Conservation (phyloP, 2,888 invertebrate species). For the Lymantria dispar region DNA sequence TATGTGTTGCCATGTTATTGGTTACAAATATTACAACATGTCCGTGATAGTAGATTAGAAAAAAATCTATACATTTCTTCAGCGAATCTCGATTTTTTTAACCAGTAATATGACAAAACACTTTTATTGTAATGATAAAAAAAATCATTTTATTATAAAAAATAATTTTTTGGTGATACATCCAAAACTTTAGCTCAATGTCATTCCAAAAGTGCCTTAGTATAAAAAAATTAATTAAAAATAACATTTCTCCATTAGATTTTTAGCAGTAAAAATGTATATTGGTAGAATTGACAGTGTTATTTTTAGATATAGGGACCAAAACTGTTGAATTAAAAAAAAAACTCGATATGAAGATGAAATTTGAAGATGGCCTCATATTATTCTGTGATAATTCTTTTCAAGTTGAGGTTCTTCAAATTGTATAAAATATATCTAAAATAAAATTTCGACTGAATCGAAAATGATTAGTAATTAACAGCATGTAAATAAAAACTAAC, state of each 20-base stretch:
- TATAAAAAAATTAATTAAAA: constrained; percentile 18
- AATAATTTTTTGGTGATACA: constrained; percentile 47
- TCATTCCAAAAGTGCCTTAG: constrained; percentile 73
- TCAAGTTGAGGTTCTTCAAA: constrained; percentile 78
- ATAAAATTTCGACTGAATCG: constrained; percentile 34
- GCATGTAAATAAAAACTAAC: constrained; percentile 46
- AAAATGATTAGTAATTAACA: constrained; percentile 37
- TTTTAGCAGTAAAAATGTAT: constrained; percentile 44
- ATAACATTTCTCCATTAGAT: constrained; percentile 40
- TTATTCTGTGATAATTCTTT: constrained; percentile 80
- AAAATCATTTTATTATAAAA: constrained; percentile 5
- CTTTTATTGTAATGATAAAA: constrained; percentile 26
- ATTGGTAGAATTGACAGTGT: constrained; percentile 32
- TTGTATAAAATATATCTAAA: constrained; percentile 34
- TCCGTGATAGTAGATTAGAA: constrained; percentile 63
- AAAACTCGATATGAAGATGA: constrained; percentile 17
- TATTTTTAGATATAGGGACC: constrained; percentile 26
- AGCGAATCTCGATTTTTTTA: constrained; percentile 50
- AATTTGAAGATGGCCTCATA: constrained; percentile 75
- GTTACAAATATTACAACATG: constrained; percentile 57
- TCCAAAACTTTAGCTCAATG: constrained; percentile 62
- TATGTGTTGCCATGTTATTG: constrained; percentile 74
- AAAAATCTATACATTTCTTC: constrained; percentile 30
- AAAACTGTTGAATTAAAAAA: constrained; percentile 20
- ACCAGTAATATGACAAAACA: constrained; percentile 39